Base-by-base conservation (phyloP, 2,797 vertebrate genomes). In the Merluccius polli region DNA sequence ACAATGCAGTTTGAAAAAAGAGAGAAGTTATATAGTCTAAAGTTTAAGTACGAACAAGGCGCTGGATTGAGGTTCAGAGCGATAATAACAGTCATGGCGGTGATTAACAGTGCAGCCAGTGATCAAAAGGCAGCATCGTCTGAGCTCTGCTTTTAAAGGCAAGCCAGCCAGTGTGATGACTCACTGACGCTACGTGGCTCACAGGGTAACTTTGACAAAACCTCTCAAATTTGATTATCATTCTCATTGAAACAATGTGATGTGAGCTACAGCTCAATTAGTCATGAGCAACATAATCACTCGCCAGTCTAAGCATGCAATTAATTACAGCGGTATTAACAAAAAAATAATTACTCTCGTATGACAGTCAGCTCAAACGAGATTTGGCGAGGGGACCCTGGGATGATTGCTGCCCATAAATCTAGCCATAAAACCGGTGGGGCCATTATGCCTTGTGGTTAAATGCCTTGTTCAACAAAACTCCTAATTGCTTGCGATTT, bases 271-370 rank as follows among this genome's bases (percentile, higher is more conserved):
- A 4, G 86, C 81, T 85, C 87, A 89, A 89, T 91, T 91, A 90
- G 87, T 89, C 79, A 72, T 86, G 80, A 84, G 83, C 80, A 88
- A 87, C 83, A 86, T 89, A 90, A 93, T 93, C 87, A 87, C 87
- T 88, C 82, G 12, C 44, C 44, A 1, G 83, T 89, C 85, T 86
- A 89, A 87, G 89, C 85, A 84, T 87, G 84, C 90, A 90, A 92
- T 94, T 93, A 92, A 94, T 94, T 93, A 90, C 84, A 88, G 84
- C 81, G 87, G 90, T 87, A 92, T 93, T 92, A 92, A 89, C 86
- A 89, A 89, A 90, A 79, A 90, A 92, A 90, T 80, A 92, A 93
- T 88, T 79, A 69, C 85, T 86, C 87, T 88, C 72, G 70, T 89
- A 88, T 85, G 86, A 89, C 87, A 90, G 85, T 90, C 89, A 82